phyloP scores from a whole-genome alignment of 1,140 invertebrate species.

The Drosophila kurseongensis region DNA sequence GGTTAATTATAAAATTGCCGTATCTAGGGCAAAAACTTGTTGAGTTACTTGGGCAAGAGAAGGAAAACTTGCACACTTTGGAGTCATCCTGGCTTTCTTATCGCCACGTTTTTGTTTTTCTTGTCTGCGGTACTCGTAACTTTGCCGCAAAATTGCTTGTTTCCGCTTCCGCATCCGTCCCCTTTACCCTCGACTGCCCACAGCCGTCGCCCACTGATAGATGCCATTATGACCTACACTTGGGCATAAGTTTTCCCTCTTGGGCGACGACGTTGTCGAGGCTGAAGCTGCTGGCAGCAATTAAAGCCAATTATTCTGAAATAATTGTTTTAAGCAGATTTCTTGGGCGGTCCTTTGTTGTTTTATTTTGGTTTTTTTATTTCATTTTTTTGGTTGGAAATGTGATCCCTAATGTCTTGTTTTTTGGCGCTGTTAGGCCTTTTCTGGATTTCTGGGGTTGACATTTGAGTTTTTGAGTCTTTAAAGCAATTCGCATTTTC shows the following conservation, averaged over 20 bases:
- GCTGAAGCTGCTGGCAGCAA: slow-evolving; percentile 62
- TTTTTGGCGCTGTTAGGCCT: slow-evolving; percentile 5
- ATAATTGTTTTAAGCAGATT: slow-evolving; percentile 84
- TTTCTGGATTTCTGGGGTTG: slow-evolving; percentile 19
- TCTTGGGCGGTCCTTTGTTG: slow-evolving; percentile 38
- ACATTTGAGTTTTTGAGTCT: slow-evolving; percentile 48
- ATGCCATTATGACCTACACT: slow-evolving; percentile 81
- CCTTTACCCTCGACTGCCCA: slow-evolving; percentile 44
- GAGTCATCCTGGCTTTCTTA: slow-evolving; percentile 31
- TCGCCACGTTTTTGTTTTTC: slow-evolving; percentile 39
- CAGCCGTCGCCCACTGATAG: slow-evolving; percentile 68
- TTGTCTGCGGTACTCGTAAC: slow-evolving; percentile 76
- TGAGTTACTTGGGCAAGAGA: slow-evolving; percentile 33
- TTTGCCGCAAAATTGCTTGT: slow-evolving; percentile 84
- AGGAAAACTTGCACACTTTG: slow-evolving; percentile 38
- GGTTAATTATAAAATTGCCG: slow-evolving; percentile 34
- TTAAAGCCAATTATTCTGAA: slow-evolving; percentile 84
- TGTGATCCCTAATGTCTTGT: slow-evolving; percentile 8
- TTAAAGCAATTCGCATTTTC: slow-evolving; percentile 45
- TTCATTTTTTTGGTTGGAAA: slow-evolving; percentile 7
- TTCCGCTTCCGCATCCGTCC: slow-evolving; percentile 72
- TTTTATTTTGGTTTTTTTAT: slow-evolving; percentile 13
- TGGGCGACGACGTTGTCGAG: slow-evolving; percentile 37
- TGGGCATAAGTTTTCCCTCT: slow-evolving; percentile 67
- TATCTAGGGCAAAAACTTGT: slow-evolving; percentile 37